These are phyloP conservation scores for Sericinus montela DNA, from an alignment of 2,888 invertebrate genomes.

Conservation along the genomic window DNA sequence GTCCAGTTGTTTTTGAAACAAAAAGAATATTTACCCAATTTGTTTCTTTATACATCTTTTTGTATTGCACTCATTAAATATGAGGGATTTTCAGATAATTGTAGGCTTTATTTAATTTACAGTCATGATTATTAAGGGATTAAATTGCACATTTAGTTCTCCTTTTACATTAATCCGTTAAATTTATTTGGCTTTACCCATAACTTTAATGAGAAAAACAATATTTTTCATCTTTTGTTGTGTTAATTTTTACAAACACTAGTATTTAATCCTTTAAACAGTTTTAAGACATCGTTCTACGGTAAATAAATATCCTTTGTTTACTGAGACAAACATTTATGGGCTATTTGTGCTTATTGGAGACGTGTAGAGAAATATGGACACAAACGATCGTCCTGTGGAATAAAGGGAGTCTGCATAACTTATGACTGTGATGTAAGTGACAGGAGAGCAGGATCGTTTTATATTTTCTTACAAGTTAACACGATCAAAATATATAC, in stretches of 20 bases:
- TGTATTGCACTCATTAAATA: no score
- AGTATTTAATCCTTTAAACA: no score
- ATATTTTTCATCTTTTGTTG: neutral
- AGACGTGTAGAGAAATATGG: conserved; percentile 44
- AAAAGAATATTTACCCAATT: neutral
- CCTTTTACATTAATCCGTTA: neutral
- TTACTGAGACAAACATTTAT: conserved; percentile 3
- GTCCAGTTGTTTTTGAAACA: neutral
- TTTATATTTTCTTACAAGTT: no score
- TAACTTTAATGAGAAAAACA: neutral
- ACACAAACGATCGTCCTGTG: conserved; percentile 33
- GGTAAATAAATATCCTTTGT: conserved; percentile 5
- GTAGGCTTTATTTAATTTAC: no score
- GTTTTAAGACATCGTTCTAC: neutral
- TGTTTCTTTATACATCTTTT: neutral
- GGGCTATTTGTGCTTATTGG: conserved; percentile 23
- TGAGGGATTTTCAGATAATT: no score
- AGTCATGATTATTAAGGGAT: neutral
- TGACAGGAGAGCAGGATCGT: neutral
- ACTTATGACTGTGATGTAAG: conserved; percentile 19
- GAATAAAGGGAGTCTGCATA: conserved; percentile 5
- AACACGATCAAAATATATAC: no score
- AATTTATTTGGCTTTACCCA: neutral
- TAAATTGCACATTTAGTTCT: conserved; percentile 1
- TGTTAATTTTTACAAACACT: neutral